Evolutionary conservation across 2,797 vertebrate genomes (phyloP), one percentile per base, ranked within the genome.

Genomic region (Balearica regulorum): DNA sequence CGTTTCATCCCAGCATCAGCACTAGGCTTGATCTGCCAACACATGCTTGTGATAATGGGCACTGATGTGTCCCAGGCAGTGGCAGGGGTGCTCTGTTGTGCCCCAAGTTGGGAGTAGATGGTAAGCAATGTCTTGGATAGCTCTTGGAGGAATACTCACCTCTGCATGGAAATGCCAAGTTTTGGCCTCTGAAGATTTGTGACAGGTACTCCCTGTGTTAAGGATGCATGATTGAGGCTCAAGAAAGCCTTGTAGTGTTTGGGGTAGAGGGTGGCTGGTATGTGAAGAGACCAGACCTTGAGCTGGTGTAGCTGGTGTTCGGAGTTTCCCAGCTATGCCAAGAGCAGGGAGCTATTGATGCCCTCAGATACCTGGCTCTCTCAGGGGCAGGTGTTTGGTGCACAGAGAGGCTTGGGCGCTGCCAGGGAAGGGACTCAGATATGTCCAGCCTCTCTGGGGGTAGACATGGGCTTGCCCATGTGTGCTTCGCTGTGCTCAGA

Each of bases 401-500:
- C 43, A 35, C 51, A 54, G 71, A 53, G 48, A 78, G 37, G 19
- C 25, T 70, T 85, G 43, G 31, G 14, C 1, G 1, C 43, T 86
- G 21, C 62, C 53, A 11, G 20, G 10, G 10, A 9, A 16, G 73
- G 21, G 37, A 57, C 28, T 80, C 19, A 58, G 4, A 11, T 48
- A 14, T 5, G 28, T 55, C 76, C 61, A 69, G 6, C 62, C 20
- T 37, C 76, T 65, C 62, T 28, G 4, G 3, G 5, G n/a, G 14
- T 8, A 48, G 48, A 10, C 6, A 9, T 6, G 58, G 51, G 24
- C 84, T 90, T 81, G 31, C 7, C 48, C 58, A 8, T 0, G 0
- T 55, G 21, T 55, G 26, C 18, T 86, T 89, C 0, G 1, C 19
- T 75, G 29, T 1, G 2, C 28, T 65, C 0, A 0, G 37, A 89